phyloP scores from a whole-genome alignment of 2,888 invertebrate genomes.

The Trichopoda pennipes region DNA sequence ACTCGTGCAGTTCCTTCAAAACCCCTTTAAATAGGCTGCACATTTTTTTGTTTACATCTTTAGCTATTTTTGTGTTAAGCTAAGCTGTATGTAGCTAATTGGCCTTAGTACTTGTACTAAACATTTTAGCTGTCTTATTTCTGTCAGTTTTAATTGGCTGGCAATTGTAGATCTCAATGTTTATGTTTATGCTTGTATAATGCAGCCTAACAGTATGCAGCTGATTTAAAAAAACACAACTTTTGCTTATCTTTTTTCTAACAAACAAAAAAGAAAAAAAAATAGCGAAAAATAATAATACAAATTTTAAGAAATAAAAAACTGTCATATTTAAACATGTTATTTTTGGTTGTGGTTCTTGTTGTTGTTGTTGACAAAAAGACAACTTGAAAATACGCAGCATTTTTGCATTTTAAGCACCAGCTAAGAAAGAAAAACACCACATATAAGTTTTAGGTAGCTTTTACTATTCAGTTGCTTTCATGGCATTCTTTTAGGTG shows the following conservation, averaged over 20 bases:
- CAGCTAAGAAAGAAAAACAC: slow-evolving; percentile 15
- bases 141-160: slow-evolving; percentile 68
- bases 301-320: slow-evolving; percentile 66
- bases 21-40: slow-evolving; percentile 55
- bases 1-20: slow-evolving; percentile 5
- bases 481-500: slow-evolving; percentile 72
- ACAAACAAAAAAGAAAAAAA: too few species aligned
- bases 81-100: slow-evolving; percentile 55
- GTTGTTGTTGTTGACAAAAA: slow-evolving; percentile 58
- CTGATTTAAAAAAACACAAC: slow-evolving; percentile 8
- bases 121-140: slow-evolving; percentile 66
- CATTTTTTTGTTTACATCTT: slow-evolving; percentile 12
- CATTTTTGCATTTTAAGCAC: slow-evolving; percentile 29
- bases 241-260: slow-evolving; percentile 38
- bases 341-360: slow-evolving; percentile 61
- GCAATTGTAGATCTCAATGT: slow-evolving; percentile 48
- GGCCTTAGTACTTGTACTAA: slow-evolving; percentile 64
- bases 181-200: too few species aligned
- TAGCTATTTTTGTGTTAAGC: slow-evolving; percentile 31
- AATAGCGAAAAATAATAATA: slow-evolving; percentile 32
- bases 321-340: slow-evolving; percentile 65
- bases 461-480: slow-evolving; percentile 39
- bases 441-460: slow-evolving; percentile 42
- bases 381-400: background rate
- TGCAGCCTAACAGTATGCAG: slow-evolving; percentile 66